Evolutionary conservation across 1,140 invertebrate species (phyloP).

Genomic region (Lutraria rhynchaena): DNA sequence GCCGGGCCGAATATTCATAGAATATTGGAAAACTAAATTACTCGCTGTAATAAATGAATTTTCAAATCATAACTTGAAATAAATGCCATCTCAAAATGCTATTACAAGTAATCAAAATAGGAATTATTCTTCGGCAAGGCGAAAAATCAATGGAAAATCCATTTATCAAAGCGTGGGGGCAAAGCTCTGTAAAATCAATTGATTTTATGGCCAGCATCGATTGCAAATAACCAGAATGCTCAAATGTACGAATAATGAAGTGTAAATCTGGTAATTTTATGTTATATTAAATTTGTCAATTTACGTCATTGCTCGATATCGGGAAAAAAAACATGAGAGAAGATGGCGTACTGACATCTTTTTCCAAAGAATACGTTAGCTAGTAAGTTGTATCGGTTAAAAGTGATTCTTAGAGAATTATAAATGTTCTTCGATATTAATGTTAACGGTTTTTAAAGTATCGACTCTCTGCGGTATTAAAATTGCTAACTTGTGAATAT

Average conservation of each 20-base stretch:
- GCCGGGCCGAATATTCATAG: slow-evolving; percentile 39
- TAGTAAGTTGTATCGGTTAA: too few species aligned
- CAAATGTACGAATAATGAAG: slow-evolving; percentile 43
- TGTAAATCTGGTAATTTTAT: slow-evolving; percentile 32
- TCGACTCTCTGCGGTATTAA: too few species aligned
- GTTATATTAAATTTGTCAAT: slow-evolving; percentile 43
- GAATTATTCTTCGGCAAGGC: slow-evolving; percentile 45
- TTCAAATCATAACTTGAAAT: slow-evolving; percentile 59
- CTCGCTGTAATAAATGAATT: slow-evolving; percentile 50
- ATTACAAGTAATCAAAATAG: slow-evolving; percentile 54
- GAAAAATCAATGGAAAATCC: slow-evolving; percentile 31
- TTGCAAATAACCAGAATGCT: slow-evolving; percentile 44
- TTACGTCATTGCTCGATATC: slow-evolving; percentile 29
- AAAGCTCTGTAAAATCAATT: slow-evolving; percentile 39
- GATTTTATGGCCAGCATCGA: slow-evolving; percentile 47
- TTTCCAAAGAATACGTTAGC: too few species aligned
- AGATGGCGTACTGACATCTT: too few species aligned
- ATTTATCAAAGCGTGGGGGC: slow-evolving; percentile 40
- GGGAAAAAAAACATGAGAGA: slow-evolving; percentile 31
- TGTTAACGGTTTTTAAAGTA: too few species aligned
- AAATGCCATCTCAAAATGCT: slow-evolving; percentile 55
- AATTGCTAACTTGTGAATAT: too few species aligned
- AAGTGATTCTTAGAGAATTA: too few species aligned
- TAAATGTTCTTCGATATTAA: too few species aligned
- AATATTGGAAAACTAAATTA: slow-evolving; percentile 53